These are phyloP conservation scores for Ormyrus nitidulus DNA, from an alignment of 2,888 invertebrate species.

Conservation along the genomic window DNA sequence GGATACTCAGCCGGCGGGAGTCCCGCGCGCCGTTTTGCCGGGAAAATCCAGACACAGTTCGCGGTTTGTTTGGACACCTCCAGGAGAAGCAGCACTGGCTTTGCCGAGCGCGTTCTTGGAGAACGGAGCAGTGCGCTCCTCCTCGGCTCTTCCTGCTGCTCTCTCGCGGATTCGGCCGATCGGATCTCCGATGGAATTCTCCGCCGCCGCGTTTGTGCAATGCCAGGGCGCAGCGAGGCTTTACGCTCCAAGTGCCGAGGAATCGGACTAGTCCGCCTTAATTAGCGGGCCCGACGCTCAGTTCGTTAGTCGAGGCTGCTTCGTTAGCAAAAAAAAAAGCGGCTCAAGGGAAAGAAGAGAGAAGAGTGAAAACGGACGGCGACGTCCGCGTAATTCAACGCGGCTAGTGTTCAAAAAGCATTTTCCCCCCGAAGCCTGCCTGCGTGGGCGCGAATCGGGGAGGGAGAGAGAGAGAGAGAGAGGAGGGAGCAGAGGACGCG, in stretches of 20 bases:
- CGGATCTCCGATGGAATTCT: conserved; percentile 49
- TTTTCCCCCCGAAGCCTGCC: conserved; percentile 13
- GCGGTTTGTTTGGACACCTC: conserved; percentile 14
- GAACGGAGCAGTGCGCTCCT: conserved; percentile 38
- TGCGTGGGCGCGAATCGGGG: conserved; percentile 47
- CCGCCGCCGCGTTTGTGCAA: conserved; percentile 36
- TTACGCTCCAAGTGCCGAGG: not conserved
- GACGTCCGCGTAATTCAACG: conserved; percentile 25
- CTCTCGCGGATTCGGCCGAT: conserved; percentile 43
- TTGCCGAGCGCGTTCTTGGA: conserved; percentile 39
- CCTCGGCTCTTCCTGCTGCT: conserved; percentile 29
- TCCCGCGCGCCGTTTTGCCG: too few relatives aligned
- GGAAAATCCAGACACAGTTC: not conserved
- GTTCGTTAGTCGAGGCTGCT: conserved; percentile 27
- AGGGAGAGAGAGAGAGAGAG: not conserved
- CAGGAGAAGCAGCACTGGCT: conserved; percentile 4
- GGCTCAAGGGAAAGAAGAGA: not conserved
- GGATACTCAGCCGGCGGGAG: too few relatives aligned
- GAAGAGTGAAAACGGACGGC: conserved; percentile 22
- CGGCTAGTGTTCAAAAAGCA: conserved; percentile 8
- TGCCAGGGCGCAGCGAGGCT: not conserved
- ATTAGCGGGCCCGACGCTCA: conserved; percentile 21
- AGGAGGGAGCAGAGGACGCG: conserved; percentile 33
- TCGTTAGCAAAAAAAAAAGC: conserved; percentile 15
- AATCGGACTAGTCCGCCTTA: conserved; percentile 19